Percentiles rank a stretch among this genome's conserved stretches.
Conservation (phyloP, 2,888 invertebrate species). For the Eupelmus urozonus region DNA sequence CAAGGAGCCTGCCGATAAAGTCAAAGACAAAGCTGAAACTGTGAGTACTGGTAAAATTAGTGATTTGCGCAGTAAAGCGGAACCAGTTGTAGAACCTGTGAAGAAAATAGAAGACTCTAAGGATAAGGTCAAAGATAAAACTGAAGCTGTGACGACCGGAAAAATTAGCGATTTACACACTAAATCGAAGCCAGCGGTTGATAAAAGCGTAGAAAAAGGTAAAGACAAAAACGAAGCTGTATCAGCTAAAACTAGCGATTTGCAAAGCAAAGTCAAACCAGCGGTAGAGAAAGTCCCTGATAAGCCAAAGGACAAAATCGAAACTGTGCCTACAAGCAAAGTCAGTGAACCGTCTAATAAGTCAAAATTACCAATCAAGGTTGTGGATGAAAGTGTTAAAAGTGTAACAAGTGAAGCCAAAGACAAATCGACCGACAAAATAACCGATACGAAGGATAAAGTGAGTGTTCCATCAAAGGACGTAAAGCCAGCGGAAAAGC, state of each 20-base stretch:
- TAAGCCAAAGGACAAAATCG: background rate
- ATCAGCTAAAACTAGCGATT: background rate
- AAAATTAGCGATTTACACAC: no score
- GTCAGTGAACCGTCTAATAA: background rate
- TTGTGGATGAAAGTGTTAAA: constrained; percentile 2
- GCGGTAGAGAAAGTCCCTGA: background rate
- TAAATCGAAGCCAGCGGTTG: no score
- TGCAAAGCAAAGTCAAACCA: no score
- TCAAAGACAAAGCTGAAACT: background rate
- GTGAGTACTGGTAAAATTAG: background rate
- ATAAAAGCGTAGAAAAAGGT: background rate
- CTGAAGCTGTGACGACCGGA: background rate
- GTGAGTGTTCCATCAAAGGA: background rate
- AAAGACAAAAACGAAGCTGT: background rate
- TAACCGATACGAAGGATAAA: constrained; percentile 8
- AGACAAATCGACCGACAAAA: background rate
- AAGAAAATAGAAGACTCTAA: background rate
- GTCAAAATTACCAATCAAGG: background rate
- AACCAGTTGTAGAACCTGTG: background rate
- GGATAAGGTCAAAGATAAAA: background rate
- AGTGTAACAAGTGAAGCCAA: constrained; percentile 1
- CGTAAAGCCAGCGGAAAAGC: constrained; percentile 2
- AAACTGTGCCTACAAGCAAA: background rate
- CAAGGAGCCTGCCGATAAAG: background rate
- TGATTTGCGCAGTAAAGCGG: background rate